Conservation (phyloP, 2,888 invertebrate genomes). For the Metallyticus violacea region DNA sequence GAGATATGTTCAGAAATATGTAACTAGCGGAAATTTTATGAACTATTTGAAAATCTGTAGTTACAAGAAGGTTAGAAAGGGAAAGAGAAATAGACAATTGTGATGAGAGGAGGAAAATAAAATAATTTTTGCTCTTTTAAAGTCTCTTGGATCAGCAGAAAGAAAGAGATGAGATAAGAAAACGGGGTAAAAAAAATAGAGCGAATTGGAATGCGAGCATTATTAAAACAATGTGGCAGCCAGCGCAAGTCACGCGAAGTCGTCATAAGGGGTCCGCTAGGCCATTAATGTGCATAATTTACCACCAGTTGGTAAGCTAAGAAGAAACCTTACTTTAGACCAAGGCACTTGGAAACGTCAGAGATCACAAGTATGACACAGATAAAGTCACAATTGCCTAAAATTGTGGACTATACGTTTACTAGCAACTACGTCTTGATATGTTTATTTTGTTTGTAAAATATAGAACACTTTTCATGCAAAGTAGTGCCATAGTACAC, state of each 20-base stretch:
- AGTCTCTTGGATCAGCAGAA: background rate
- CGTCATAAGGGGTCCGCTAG: background rate
- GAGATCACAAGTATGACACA: background rate
- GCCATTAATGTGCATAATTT: background rate
- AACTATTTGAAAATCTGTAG: too few species aligned
- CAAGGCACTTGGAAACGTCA: background rate
- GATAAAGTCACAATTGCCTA: background rate
- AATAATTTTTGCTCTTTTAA: background rate
- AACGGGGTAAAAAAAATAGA: too few species aligned
- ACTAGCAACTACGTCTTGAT: too few species aligned
- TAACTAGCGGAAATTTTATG: too few species aligned
- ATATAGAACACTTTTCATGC: too few species aligned
- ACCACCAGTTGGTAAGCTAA: background rate
- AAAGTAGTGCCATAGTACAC: too few species aligned
- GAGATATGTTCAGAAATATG: too few species aligned
- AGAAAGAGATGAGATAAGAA: background rate
- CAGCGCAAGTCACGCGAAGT: background rate
- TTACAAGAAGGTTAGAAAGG: too few species aligned
- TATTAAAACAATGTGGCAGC: background rate
- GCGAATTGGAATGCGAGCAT: background rate
- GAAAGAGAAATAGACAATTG: background rate
- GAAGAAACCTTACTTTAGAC: background rate
- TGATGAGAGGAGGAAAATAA: background rate
- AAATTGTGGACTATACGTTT: too few species aligned
- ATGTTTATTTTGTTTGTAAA: too few species aligned